Percentiles rank a stretch among this genome's conserved stretches.
Conservation (phyloP, 2,888 invertebrate species). For the Dryomyza anilis region DNA sequence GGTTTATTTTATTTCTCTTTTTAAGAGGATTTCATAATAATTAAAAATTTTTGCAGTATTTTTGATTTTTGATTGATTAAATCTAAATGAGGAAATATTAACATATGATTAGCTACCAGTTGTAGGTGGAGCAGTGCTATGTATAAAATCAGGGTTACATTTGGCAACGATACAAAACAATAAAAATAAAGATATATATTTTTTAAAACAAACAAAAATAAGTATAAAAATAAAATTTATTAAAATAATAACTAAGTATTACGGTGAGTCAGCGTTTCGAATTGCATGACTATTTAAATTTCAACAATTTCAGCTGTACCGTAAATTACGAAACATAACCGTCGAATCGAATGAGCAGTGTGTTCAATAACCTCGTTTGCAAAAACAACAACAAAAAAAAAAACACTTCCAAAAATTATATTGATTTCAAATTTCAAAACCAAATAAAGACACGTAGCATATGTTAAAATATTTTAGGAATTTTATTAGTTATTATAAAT, state of each 20-base stretch:
- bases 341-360: not conserved
- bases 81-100: too few relatives aligned
- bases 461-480: not conserved
- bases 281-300: too few relatives aligned
- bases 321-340: not conserved
- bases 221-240: not conserved
- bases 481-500: not conserved
- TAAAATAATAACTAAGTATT: not conserved
- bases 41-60: not conserved
- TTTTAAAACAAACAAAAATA: not conserved
- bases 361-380: not conserved
- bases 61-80: too few relatives aligned
- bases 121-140: too few relatives aligned
- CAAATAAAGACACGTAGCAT: too few relatives aligned
- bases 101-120: too few relatives aligned
- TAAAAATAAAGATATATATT: not conserved
- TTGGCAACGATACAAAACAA: not conserved
- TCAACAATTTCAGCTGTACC: not conserved
- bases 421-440: not conserved
- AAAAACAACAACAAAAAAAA: not conserved
- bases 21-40: not conserved
- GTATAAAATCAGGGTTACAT: not conserved
- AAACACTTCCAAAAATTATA: not conserved
- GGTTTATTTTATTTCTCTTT: not conserved
- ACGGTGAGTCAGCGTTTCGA: not conserved